A percentile compares a stretch with the other conserved stretches of the same genome.
Conservation (phyloP, 1,140 invertebrate species). For the Hyposmocoma kahamanoa region DNA sequence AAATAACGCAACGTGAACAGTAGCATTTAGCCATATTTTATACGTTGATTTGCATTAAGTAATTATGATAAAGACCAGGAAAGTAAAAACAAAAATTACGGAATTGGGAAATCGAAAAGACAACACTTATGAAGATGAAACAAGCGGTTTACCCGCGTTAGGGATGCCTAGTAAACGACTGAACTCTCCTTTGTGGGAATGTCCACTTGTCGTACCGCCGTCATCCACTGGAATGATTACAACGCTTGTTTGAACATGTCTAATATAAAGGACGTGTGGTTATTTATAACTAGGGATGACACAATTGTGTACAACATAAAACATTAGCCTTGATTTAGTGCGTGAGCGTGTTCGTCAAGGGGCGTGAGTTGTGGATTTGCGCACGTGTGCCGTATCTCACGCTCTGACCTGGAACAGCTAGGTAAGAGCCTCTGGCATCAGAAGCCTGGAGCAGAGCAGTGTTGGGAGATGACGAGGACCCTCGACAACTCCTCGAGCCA, state of each 20-base stretch:
- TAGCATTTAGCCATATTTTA: constrained; percentile 7
- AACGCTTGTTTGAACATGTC: neutral
- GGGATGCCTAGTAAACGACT: constrained; percentile 84
- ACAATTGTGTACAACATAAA: constrained; percentile 21
- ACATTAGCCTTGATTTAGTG: constrained; percentile 41
- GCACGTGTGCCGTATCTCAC: constrained; percentile 16
- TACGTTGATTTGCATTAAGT: constrained; percentile 3
- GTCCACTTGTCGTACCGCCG: constrained; percentile 46
- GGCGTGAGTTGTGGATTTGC: constrained; percentile 29
- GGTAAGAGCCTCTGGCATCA: constrained; percentile 83
- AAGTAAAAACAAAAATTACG: constrained; percentile 23
- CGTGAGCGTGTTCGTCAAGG: constrained; percentile 34
- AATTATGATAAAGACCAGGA: neutral
- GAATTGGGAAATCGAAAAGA: too few relatives aligned
- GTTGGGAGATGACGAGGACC: constrained; percentile 73
- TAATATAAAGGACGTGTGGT: too few relatives aligned
- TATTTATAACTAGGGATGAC: constrained; percentile 5
- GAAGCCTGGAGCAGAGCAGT: constrained; percentile 76
- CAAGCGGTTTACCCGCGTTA: constrained; percentile 76
- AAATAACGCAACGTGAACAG: constrained; percentile 7
- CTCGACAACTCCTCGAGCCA: constrained; percentile 63
- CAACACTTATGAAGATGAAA: constrained; percentile 44
- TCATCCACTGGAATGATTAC: constrained; percentile 61
- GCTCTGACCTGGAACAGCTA: constrained; percentile 83
- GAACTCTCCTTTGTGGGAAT: constrained; percentile 74